Percentiles rank a stretch among this genome's conserved stretches.
phyloP scores from a whole-genome alignment of 1,140 invertebrate genomes.

The Atta colombica region DNA sequence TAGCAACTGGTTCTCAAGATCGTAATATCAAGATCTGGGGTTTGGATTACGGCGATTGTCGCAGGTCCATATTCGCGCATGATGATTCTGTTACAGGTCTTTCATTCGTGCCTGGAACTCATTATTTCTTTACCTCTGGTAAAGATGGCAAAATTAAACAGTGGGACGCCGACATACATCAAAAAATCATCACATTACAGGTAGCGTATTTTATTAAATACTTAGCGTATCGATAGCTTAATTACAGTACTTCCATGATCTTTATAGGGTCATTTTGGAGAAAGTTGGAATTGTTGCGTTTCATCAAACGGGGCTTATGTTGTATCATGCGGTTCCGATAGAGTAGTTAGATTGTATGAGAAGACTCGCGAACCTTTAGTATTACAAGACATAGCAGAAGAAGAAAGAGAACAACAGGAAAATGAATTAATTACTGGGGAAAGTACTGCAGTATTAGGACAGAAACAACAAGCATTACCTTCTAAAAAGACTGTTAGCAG shows the following conservation, averaged over 20 bases:
- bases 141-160: constrained; percentile 98
- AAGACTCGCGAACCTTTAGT: constrained; percentile 96
- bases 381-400: constrained; percentile 96
- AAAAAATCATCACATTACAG: constrained; percentile 96
- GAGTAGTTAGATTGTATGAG: constrained; percentile 95
- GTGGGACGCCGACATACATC: constrained; percentile 98
- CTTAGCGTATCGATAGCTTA: constrained; percentile 3
- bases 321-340: constrained; percentile 95
- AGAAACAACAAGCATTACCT: constrained; percentile 92
- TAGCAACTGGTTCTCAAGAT: constrained; percentile 98
- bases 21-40: constrained; percentile 99
- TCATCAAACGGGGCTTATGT: constrained; percentile 94
- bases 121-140: constrained; percentile 97
- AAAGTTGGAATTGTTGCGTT: constrained; percentile 92
- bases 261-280: constrained; percentile 92
- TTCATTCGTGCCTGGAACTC: constrained; percentile 95
- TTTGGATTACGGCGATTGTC: constrained; percentile 99
- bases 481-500: constrained; percentile 96
- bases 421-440: constrained; percentile 92
- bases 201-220: constrained; percentile 85
- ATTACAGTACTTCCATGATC: constrained; percentile 20
- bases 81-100: constrained; percentile 97
- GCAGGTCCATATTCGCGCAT: constrained; percentile 95
- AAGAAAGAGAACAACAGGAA: constrained; percentile 91
- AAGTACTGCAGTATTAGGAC: constrained; percentile 89